A percentile compares a stretch with the other conserved stretches of the same genome.
These are phyloP conservation scores for Escarpia spicata DNA, from an alignment of 2,888 invertebrate genomes.

Conservation along the genomic window DNA sequence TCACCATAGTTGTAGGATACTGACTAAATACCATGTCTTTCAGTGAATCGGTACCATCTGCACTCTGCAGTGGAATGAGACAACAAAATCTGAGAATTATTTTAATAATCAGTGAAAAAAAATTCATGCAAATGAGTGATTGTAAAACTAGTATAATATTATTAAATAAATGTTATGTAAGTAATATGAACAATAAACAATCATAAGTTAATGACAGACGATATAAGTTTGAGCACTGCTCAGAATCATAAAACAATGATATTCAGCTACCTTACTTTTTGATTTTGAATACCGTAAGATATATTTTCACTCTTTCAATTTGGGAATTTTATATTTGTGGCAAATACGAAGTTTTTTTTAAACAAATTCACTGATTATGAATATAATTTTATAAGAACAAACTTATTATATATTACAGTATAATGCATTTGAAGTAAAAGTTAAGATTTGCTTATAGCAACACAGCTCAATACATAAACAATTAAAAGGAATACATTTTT, in stretches of 20 bases:
- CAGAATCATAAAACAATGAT: neutral
- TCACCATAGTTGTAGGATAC: neutral
- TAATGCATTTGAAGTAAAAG: too few species aligned
- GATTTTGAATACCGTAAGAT: too few species aligned
- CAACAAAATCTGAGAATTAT: neutral
- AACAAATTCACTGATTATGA: too few species aligned
- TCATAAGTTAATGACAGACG: neutral
- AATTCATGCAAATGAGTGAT: neutral
- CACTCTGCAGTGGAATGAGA: neutral
- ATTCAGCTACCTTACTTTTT: neutral
- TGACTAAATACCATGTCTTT: neutral
- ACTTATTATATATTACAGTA: too few species aligned
- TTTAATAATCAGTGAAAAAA: neutral
- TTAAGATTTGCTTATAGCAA: too few species aligned
- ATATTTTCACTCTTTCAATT: too few species aligned
- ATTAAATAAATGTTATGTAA: neutral
- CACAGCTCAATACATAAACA: too few species aligned
- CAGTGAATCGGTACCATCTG: neutral
- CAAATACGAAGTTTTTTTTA: too few species aligned
- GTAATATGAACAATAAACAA: neutral
- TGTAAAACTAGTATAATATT: neutral
- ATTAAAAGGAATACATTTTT: too few species aligned
- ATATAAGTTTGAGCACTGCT: neutral
- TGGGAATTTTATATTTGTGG: too few species aligned
- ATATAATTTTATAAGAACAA: too few species aligned